phyloP scores from a whole-genome alignment of 1,140 invertebrate species.

The Drosophila mojavensis region DNA sequence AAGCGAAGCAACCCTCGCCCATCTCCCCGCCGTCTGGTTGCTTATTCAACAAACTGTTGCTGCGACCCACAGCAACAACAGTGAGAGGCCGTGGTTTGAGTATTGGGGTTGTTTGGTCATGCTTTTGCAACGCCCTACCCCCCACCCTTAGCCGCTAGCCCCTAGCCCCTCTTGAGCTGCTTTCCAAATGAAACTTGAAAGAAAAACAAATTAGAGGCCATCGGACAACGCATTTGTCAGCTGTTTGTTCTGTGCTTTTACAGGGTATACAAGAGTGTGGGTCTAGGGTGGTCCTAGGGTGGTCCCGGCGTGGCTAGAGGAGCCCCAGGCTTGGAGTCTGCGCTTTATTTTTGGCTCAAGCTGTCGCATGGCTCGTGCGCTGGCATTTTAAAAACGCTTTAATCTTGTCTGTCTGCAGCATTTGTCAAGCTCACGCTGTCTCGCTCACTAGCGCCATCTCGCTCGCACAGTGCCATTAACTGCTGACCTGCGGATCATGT shows the following conservation, averaged over 20 bases:
- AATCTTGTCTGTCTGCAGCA: conserved; percentile 33
- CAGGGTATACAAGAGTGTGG: neutral
- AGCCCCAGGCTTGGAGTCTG: neutral
- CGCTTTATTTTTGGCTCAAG: conserved; percentile 23
- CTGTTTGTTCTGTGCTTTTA: conserved; percentile 57
- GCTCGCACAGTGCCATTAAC: neutral
- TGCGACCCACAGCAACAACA: neutral
- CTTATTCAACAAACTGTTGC: conserved; percentile 1
- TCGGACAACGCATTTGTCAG: conserved; percentile 74
- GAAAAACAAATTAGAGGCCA: conserved; percentile 78
- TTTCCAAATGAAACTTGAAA: conserved; percentile 79
- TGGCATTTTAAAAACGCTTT: conserved; percentile 50
- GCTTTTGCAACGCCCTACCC: neutral
- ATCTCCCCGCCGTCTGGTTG: neutral
- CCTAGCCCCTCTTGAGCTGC: conserved; percentile 39
- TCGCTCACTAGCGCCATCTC: neutral
- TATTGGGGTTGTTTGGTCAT: no score
- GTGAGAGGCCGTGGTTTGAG: neutral
- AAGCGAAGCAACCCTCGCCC: neutral
- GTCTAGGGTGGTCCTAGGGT: neutral
- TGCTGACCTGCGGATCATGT: neutral
- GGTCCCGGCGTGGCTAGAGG: neutral
- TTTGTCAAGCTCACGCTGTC: conserved; percentile 23
- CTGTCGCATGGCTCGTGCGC: conserved; percentile 50
- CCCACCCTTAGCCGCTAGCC: neutral